Evolutionary conservation across 2,888 invertebrate genomes (phyloP), one percentile per base, ranked within the genome.

Genomic region (Cyclophora punctaria): DNA sequence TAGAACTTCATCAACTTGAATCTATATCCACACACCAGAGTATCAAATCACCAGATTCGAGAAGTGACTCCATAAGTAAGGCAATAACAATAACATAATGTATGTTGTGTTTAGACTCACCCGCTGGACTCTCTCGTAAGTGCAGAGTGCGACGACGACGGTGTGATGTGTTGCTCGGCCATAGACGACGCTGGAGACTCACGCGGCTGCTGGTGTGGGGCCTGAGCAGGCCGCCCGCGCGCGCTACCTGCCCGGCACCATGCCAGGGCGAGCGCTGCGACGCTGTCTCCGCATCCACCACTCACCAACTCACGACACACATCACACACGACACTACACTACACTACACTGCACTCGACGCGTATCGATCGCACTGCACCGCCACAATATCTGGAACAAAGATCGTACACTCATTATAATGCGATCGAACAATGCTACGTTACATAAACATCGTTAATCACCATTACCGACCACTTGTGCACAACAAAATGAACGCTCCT

Each of bases 151-250:
- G 90, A 90, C 90, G 86, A 90, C 90, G 92, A 90, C 90, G 92
- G 91, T 91, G 91, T 90, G 90, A 91, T 93, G 93, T 92, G 93
- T 93, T 94, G 93, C 92, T 94, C 93, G 93, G 94, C 95, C 95
- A 95, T 95, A 95, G 94, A 94, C 94, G 92, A 93, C 92, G 92
- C 93, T 93, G 87, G 92, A 91, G 90, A 91, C 90, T 91, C 92
- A 78, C 86, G 85, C 85, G 83, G 80, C 82, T 83, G 84, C 86
- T 84, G 80, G 79, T 84, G 82, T 79, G 86, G 83, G 87, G 88
- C 86, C 84, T 84, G 87, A 86, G 86, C 83, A 83, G 85, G 88
- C 88, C 85, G 77, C 86, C 87, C 84, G 86, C 85, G 87, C 87
- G 83, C 85, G 87, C 89, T 88, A 87, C 87, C 87, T 87, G 82